phyloP scores from a whole-genome alignment of 2,797 vertebrate species.

The Trachurus trachurus region DNA sequence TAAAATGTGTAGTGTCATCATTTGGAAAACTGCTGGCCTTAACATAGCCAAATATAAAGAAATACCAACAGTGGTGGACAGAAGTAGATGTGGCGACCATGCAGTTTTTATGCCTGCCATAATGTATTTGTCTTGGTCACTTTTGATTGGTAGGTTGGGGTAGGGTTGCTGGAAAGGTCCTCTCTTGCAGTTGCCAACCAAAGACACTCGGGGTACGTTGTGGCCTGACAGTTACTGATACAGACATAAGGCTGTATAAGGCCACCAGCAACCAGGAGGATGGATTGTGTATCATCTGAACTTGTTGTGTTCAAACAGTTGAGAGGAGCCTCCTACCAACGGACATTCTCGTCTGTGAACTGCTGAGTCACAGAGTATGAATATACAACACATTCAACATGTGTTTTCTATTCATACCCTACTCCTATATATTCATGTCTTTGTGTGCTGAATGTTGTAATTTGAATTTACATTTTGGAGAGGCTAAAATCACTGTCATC shows the following conservation, averaged over 20 bases:
- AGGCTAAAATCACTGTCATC: constrained; percentile 8
- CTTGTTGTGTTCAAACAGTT: not conserved
- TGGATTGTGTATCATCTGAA: not conserved
- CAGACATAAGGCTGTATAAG: no score
- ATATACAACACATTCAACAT: not conserved
- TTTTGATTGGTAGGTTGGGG: not conserved
- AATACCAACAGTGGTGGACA: no score
- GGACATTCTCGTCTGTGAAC: not conserved
- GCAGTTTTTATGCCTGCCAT: no score
- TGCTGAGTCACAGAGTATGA: not conserved
- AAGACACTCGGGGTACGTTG: not conserved
- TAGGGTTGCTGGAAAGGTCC: not conserved
- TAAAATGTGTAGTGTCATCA: no score
- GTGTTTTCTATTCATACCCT: constrained; percentile 13
- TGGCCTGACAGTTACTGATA: not conserved
- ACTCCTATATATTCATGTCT: constrained; percentile 8
- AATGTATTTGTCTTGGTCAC: not conserved
- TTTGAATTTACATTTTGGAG: constrained; percentile 28
- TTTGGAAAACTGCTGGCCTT: no score
- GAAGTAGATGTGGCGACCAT: no score
- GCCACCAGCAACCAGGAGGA: not conserved
- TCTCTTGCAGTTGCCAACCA: not conserved
- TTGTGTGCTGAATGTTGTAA: constrained; percentile 32
- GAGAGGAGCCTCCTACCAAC: not conserved
- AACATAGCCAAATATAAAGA: no score